Evolutionary conservation across 2,113 vertebrate species (phyloP).

Genomic region (Parus major): DNA sequence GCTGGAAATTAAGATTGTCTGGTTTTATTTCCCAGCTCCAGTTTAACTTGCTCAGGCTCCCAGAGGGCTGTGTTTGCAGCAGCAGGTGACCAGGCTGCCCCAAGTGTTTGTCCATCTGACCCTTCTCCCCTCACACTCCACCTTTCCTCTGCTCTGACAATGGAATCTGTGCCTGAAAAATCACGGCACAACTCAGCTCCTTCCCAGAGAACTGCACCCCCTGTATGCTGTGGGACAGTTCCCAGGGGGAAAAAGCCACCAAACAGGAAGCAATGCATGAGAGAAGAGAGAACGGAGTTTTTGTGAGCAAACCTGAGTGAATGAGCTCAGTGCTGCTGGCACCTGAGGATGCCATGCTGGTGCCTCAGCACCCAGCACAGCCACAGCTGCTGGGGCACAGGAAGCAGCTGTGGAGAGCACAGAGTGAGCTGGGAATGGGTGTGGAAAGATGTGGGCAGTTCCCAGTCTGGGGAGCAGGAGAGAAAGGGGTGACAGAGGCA

Average conservation of each 20-base stretch:
- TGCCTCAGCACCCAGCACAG: neutral
- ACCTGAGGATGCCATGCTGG: neutral
- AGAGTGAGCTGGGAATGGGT: neutral
- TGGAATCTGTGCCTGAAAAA: neutral
- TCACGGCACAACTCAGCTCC: neutral
- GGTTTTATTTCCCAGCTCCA: neutral
- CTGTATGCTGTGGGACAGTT: fast-evolving
- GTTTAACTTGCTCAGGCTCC: neutral
- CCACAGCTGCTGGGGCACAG: neutral
- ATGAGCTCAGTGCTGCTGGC: neutral
- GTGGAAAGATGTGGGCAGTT: neutral
- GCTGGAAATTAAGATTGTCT: neutral
- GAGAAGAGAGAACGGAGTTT: neutral
- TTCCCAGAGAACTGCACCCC: neutral
- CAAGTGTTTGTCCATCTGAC: neutral
- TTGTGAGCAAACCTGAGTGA: neutral
- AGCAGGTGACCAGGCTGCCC: neutral
- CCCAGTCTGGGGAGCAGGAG: neutral
- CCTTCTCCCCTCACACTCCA: neutral
- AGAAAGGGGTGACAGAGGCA: neutral
- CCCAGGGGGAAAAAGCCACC: neutral
- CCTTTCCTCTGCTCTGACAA: neutral
- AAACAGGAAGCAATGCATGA: neutral
- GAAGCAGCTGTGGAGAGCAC: neutral
- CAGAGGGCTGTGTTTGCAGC: neutral